Conservation (phyloP, 1,140 invertebrate genomes). For the Apis florea region DNA sequence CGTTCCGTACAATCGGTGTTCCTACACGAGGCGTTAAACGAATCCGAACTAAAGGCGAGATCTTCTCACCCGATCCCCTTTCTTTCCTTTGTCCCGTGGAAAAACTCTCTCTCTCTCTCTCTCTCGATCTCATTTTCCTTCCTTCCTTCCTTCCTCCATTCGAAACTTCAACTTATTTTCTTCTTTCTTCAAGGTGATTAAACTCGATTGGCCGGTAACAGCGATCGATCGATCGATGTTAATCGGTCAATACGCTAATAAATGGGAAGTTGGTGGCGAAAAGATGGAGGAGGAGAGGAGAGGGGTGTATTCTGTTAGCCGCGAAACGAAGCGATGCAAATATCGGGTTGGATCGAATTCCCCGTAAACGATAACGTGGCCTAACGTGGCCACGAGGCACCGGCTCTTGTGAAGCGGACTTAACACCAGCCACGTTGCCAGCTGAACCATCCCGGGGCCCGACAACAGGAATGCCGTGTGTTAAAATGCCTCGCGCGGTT, state of each 20-base stretch:
- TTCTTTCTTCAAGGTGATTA: no score
- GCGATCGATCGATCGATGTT: no score
- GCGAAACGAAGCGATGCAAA: constrained; percentile 34
- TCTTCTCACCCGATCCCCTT: not conserved
- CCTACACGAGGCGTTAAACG: constrained; percentile 28
- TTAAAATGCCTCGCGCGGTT: constrained; percentile 76
- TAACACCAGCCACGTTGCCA: constrained; percentile 77
- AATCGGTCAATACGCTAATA: no score
- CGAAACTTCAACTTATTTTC: no score
- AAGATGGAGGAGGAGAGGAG: not conserved
- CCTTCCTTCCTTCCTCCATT: no score
- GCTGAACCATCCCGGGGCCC: constrained; percentile 74
- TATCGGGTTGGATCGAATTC: constrained; percentile 57
- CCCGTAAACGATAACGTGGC: constrained; percentile 40
- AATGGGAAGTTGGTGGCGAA: not conserved
- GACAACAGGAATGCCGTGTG: constrained; percentile 79
- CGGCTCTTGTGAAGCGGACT: constrained; percentile 64
- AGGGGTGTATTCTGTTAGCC: constrained; percentile 41
- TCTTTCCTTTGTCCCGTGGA: not conserved
- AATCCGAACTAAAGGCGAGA: not conserved
- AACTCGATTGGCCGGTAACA: no score
- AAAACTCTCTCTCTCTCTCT: no score
- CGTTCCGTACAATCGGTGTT: constrained; percentile 25
- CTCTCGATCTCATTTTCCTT: no score
- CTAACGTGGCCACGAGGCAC: constrained; percentile 38